phyloP scores from a whole-genome alignment of 1,140 invertebrate genomes.

The Lasaia peninsularis region DNA sequence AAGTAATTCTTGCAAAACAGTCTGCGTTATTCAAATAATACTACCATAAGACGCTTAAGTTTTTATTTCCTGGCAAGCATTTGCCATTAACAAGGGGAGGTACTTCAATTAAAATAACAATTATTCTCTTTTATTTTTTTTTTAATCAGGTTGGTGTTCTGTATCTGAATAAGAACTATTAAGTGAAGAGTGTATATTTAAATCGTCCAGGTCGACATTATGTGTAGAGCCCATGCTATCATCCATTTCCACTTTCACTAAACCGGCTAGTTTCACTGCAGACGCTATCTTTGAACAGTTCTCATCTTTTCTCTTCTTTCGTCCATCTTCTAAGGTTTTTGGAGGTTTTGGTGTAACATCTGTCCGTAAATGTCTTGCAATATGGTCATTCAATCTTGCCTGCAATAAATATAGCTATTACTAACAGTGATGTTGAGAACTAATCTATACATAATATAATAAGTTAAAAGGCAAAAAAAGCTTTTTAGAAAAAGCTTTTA shows the following conservation, averaged over 20 bases:
- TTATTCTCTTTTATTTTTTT: too few species aligned
- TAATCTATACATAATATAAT: too few species aligned
- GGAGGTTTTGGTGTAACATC: conserved; percentile 20
- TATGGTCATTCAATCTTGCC: conserved; percentile 47
- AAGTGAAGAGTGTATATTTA: background rate
- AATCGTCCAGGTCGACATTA: background rate
- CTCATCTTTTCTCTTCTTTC: conserved; percentile 50
- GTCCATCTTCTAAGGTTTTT: conserved; percentile 41
- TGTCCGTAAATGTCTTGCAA: conserved; percentile 36
- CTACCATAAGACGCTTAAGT: too few species aligned
- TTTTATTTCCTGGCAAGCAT: too few species aligned
- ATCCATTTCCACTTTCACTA: conserved; percentile 14
- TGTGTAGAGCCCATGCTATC: background rate
- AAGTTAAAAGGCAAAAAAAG: too few species aligned
- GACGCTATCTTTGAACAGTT: conserved; percentile 35
- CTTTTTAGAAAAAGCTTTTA: too few species aligned
- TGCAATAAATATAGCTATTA: conserved; percentile 30
- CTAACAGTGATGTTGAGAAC: too few species aligned
- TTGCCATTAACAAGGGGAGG: too few species aligned
- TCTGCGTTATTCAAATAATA: too few species aligned
- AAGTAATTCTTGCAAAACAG: too few species aligned
- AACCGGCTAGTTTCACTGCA: conserved; percentile 47
- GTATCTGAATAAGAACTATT: background rate
- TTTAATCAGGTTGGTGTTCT: background rate
- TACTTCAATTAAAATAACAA: too few species aligned